Percentiles rank a stretch among this genome's conserved stretches.
These are phyloP conservation scores for Corythoichthys intestinalis DNA, from an alignment of 2,113 vertebrate genomes.

Conservation along the genomic window DNA sequence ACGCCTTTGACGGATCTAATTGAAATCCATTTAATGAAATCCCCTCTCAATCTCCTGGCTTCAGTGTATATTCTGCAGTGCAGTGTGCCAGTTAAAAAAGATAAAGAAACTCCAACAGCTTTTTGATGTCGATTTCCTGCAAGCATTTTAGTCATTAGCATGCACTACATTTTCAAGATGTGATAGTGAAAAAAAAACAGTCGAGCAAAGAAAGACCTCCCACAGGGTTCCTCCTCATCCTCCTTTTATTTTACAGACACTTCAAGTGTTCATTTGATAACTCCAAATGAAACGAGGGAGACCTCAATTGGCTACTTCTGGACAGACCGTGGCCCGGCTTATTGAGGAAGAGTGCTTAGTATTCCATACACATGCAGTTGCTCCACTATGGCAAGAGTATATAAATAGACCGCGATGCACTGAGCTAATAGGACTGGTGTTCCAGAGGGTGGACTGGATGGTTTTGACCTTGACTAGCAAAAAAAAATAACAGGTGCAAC, in stretches of 20 bases:
- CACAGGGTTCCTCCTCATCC: constrained; percentile 15
- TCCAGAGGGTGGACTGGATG: not conserved
- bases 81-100: constrained; percentile 17
- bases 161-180: constrained; percentile 32
- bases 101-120: constrained; percentile 8
- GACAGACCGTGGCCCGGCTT: constrained; percentile 7
- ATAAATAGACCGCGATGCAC: constrained; percentile 64
- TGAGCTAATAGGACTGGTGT: constrained; percentile 39
- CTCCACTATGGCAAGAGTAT: constrained; percentile 59
- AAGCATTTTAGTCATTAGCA: constrained; percentile 42
- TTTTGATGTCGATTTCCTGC: constrained; percentile 5
- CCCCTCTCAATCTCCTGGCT: not conserved
- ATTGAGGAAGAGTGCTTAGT: constrained; percentile 44
- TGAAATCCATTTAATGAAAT: constrained; percentile 8
- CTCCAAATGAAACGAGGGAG: constrained; percentile 23
- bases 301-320: constrained; percentile 35
- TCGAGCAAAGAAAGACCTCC: constrained; percentile 30
- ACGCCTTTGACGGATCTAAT: not conserved
- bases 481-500: not conserved
- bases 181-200: not conserved
- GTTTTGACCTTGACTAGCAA: not conserved
- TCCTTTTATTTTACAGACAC: constrained; percentile 14
- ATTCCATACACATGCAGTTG: constrained; percentile 58
- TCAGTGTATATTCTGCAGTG: not conserved
- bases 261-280: constrained; percentile 1